phyloP scores from a whole-genome alignment of 2,888 invertebrate species.

The Craniophora ligustri region DNA sequence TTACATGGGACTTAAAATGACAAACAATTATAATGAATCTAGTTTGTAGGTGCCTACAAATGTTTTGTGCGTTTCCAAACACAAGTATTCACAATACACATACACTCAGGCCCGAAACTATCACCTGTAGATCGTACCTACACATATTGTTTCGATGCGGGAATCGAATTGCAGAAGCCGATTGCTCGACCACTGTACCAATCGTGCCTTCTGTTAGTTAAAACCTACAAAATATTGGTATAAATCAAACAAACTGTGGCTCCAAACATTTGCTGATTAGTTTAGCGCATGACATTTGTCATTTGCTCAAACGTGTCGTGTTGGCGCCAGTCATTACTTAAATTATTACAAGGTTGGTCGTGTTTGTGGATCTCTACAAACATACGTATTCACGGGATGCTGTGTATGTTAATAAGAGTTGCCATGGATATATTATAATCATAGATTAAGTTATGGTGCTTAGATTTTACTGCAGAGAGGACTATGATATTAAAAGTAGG shows the following conservation, averaged over 20 bases:
- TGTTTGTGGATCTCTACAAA: conserved; percentile 47
- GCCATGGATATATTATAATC: conserved; percentile 16
- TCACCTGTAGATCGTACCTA: no score
- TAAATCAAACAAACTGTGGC: conserved; percentile 17
- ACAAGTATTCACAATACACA: no score
- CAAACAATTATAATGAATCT: background rate
- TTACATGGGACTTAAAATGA: no score
- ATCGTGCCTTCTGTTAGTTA: conserved; percentile 26
- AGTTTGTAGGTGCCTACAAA: no score
- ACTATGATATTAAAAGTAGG: no score
- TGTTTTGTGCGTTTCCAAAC: no score
- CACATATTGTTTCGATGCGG: no score
- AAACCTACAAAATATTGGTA: conserved; percentile 33
- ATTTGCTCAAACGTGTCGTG: conserved; percentile 42
- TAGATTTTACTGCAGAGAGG: background rate
- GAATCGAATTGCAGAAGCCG: no score
- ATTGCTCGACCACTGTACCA: no score
- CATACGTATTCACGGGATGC: conserved; percentile 18
- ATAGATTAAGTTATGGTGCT: conserved; percentile 16
- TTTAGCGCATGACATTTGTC: conserved; percentile 33
- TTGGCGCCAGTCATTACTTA: conserved; percentile 53
- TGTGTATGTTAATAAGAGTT: conserved; percentile 22
- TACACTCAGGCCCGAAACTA: no score
- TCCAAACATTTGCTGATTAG: conserved; percentile 40
- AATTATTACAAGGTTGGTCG: conserved; percentile 59